phyloP scores from a whole-genome alignment of 2,797 vertebrate genomes.

The Tiaroga cobitis region DNA sequence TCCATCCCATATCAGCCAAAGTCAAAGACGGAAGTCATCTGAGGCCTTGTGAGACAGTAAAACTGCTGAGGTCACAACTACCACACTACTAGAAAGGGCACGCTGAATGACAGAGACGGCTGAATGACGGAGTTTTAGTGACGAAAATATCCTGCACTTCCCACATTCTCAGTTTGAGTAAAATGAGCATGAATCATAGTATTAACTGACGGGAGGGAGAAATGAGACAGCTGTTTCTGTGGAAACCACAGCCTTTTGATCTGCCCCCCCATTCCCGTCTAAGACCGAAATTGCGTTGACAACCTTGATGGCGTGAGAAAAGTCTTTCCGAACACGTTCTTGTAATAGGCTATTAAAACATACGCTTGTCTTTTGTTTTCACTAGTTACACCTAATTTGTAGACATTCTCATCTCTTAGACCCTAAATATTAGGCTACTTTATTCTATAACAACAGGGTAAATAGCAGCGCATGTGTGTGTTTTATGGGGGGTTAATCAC shows the following conservation, averaged over 20 bases:
- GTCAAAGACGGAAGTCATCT: conserved; percentile 57
- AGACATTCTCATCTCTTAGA: no score
- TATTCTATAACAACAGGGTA: not conserved
- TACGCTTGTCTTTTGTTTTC: not conserved
- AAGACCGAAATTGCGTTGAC: conserved; percentile 44
- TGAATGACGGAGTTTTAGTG: conserved; percentile 29
- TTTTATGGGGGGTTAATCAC: conserved; percentile 56
- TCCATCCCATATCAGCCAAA: conserved; percentile 61
- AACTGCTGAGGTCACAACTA: conserved; percentile 17
- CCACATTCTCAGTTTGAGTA: conserved; percentile 38
- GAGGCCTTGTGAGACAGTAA: conserved; percentile 46
- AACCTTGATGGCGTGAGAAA: not conserved
- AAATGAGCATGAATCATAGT: not conserved
- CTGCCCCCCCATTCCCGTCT: conserved; percentile 69
- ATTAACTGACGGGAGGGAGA: conserved; percentile 19
- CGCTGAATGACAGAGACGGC: not conserved
- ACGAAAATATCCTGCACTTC: conserved; percentile 39
- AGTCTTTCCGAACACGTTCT: not conserved
- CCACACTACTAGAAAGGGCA: not conserved
- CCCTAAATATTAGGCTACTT: not conserved
- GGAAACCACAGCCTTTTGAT: conserved; percentile 61
- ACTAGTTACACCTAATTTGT: no score
- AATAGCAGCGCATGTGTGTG: conserved; percentile 29
- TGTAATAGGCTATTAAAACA: no score
- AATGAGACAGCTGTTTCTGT: conserved; percentile 49